phyloP scores from a whole-genome alignment of 2,113 vertebrate genomes.

The Muscicapa adusta region DNA sequence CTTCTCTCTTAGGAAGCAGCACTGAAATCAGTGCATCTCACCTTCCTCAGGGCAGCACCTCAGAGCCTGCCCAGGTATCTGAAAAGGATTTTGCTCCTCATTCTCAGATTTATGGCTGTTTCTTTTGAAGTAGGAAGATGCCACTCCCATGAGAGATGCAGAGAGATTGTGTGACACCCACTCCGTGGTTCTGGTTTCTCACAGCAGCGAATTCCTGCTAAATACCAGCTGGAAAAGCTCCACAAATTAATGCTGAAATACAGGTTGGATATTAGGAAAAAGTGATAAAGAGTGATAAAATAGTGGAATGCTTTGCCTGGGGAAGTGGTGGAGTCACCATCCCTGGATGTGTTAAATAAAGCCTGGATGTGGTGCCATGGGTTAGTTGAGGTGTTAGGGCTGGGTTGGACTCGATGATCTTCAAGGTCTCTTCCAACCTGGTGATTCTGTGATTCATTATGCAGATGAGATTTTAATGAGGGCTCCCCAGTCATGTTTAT shows the following conservation, averaged over 20 bases:
- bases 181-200: accelerated
- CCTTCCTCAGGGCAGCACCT: background rate
- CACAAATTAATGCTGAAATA: background rate
- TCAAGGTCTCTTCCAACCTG: background rate
- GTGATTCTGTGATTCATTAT: background rate
- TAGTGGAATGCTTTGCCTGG: no score
- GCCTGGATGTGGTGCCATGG: no score
- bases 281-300: no score
- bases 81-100: background rate
- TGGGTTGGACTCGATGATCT: no score
- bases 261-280: no score
- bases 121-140: background rate
- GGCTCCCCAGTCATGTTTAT: background rate
- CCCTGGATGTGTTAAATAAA: no score
- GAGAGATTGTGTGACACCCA: background rate
- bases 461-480: background rate
- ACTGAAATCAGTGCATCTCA: background rate
- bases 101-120: background rate
- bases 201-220: background rate
- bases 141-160: background rate
- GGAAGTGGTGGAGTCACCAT: no score
- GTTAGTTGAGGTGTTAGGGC: no score
- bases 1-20: background rate
- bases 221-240: background rate
- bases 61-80: background rate